These are phyloP conservation scores for Himalopsyche japonica DNA, from an alignment of 2,888 invertebrate genomes.

Conservation along the genomic window DNA sequence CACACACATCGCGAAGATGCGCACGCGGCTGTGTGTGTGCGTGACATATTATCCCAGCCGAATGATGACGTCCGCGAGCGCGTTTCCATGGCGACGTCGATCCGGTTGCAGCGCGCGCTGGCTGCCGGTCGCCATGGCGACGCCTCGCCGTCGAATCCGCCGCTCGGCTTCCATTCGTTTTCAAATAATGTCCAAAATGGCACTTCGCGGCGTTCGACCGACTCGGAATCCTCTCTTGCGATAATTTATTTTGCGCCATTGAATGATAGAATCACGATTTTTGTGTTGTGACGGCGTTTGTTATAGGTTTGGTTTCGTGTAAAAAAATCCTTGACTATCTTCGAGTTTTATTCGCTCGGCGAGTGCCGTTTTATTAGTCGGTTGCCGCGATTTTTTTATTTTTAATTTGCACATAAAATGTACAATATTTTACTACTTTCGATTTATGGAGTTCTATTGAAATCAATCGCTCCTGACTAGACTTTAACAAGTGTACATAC, in stretches of 20 bases:
- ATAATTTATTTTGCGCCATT: background rate
- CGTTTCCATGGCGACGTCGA: constrained; percentile 29
- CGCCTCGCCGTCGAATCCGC: background rate
- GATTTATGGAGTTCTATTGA: background rate
- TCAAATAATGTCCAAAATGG: background rate
- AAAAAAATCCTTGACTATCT: background rate
- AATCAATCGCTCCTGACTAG: background rate
- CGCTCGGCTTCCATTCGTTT: background rate
- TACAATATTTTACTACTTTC: background rate
- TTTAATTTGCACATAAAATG: background rate
- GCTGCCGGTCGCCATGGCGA: constrained; percentile 8
- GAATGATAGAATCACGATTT: background rate
- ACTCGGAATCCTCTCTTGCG: background rate
- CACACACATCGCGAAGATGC: background rate
- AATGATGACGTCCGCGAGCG: constrained; percentile 21
- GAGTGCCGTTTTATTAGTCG: background rate
- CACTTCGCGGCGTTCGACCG: background rate
- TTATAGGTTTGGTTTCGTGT: background rate
- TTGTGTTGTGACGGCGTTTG: background rate
- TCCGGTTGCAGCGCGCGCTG: constrained; percentile 12
- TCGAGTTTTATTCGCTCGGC: background rate
- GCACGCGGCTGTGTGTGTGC: background rate
- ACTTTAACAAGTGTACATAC: too few species aligned
- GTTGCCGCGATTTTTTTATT: background rate
- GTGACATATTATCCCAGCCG: constrained; percentile 23